phyloP scores from a whole-genome alignment of 30 jellyfish, hydroid and myxozoan genomes.

The Aurelia sp. region DNA sequence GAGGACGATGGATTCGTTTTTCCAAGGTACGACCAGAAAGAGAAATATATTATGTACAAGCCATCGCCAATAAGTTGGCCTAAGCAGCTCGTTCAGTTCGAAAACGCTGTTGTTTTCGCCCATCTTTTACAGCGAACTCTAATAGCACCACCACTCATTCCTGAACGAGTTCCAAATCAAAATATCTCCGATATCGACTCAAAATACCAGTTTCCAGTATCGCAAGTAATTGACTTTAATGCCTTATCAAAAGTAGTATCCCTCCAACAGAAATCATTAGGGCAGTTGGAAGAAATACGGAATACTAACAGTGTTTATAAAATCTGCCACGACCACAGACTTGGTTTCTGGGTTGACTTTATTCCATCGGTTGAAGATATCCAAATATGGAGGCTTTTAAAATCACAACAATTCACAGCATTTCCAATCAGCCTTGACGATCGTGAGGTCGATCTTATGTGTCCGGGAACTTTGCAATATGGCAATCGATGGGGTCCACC shows the following conservation, averaged over 20 bases:
- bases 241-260: conserved; percentile 54
- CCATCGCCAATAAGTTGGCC: conserved; percentile 70
- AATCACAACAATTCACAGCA: conserved; percentile 81
- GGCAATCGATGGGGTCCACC: conserved; percentile 97
- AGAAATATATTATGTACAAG: conserved; percentile 54
- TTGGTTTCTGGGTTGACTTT: conserved; percentile 94
- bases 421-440: conserved; percentile 63
- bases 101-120: conserved; percentile 87
- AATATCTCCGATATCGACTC: background rate
- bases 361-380: conserved; percentile 90
- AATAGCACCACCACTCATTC: conserved; percentile 81
- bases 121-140: conserved; percentile 70
- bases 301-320: conserved; percentile 20
- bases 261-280: conserved; percentile 33
- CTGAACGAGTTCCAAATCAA: background rate
- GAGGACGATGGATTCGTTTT: conserved; percentile 93
- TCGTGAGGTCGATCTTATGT: conserved; percentile 55
- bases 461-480: conserved; percentile 86
- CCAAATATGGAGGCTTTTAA: conserved; percentile 81
- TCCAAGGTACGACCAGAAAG: conserved; percentile 29
- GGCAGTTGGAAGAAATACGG: conserved; percentile 4
- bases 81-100: conserved; percentile 83
- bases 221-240: conserved; percentile 65
- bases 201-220: conserved; percentile 31
- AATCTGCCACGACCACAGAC: conserved; percentile 88